phyloP scores from a whole-genome alignment of 2,888 invertebrate genomes.

The Silvanus unidentatus region DNA sequence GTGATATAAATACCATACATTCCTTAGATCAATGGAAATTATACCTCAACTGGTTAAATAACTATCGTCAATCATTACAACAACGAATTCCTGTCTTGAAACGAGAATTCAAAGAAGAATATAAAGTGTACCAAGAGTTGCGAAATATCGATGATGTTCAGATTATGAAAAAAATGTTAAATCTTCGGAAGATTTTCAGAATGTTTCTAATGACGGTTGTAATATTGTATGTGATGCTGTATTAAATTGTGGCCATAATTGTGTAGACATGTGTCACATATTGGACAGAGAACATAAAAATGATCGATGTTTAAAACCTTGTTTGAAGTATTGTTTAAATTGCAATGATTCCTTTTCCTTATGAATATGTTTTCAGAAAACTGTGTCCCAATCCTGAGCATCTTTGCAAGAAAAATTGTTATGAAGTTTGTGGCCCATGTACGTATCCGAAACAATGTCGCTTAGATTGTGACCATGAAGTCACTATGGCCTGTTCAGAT shows the following conservation, averaged over 20 bases:
- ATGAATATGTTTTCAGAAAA: slow-evolving; percentile 33
- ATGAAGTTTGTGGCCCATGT: slow-evolving; percentile 47
- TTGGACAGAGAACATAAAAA: slow-evolving; percentile 49
- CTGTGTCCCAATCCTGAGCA: slow-evolving; percentile 50
- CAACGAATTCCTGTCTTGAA: slow-evolving; percentile 17
- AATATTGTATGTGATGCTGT: slow-evolving; percentile 43
- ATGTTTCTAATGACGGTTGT: slow-evolving; percentile 59
- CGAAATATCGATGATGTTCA: slow-evolving; percentile 53
- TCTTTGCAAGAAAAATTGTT: slow-evolving; percentile 50
- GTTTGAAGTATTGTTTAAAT: slow-evolving; percentile 44
- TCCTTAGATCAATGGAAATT: slow-evolving; percentile 34
- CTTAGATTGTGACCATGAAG: slow-evolving; percentile 50
- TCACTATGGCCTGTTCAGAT: slow-evolving; percentile 45
- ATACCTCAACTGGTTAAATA: slow-evolving; percentile 36
- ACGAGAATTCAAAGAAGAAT: slow-evolving; percentile 20
- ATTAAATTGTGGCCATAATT: slow-evolving; percentile 56
- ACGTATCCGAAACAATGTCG: slow-evolving; percentile 39
- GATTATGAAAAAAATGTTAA: slow-evolving; percentile 43
- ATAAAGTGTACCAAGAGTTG: slow-evolving; percentile 45
- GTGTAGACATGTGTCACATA: slow-evolving; percentile 55
- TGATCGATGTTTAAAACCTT: slow-evolving; percentile 47
- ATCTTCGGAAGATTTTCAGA: slow-evolving; percentile 45
- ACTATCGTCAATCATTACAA: slow-evolving; percentile 19
- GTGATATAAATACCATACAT: slow-evolving; percentile 26
- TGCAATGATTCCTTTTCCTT: too few species aligned